Conservation (phyloP, 2,888 invertebrate species). For the Didymodactylos carnosus region DNA sequence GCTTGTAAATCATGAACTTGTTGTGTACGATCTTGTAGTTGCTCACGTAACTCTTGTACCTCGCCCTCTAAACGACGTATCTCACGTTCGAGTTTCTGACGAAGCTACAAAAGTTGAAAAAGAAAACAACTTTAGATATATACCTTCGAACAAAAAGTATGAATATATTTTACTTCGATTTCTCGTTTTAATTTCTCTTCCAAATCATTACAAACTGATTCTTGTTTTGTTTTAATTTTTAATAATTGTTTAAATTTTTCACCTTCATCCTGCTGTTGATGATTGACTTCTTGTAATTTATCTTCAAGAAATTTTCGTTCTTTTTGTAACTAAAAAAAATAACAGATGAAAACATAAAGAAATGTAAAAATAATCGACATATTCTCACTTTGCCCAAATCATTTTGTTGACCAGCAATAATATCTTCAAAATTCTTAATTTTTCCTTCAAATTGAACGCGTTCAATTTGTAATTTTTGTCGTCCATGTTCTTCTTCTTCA, state of each 20-base stretch:
- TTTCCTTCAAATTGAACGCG: slow-evolving; percentile 76
- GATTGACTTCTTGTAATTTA: slow-evolving; percentile 66
- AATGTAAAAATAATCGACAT: no score
- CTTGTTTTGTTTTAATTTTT: slow-evolving; percentile 82
- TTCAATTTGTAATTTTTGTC: slow-evolving; percentile 88
- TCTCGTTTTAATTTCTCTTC: slow-evolving; percentile 80
- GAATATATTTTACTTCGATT: slow-evolving; percentile 38
- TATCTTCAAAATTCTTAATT: slow-evolving; percentile 84
- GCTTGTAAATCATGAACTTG: slow-evolving; percentile 74
- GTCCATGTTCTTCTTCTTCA: slow-evolving; percentile 76
- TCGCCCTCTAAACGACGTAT: slow-evolving; percentile 43
- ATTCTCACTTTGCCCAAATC: background rate
- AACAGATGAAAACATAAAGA: no score
- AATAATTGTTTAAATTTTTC: slow-evolving; percentile 52
- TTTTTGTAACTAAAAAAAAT: slow-evolving; percentile 62
- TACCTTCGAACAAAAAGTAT: background rate
- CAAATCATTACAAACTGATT: slow-evolving; percentile 74
- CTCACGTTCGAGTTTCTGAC: slow-evolving; percentile 76
- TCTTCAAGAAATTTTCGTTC: slow-evolving; percentile 89
- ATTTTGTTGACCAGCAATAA: slow-evolving; percentile 55
- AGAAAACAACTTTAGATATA: background rate
- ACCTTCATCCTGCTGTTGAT: slow-evolving; percentile 83
- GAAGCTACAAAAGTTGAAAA: slow-evolving; percentile 35
- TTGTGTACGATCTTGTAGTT: slow-evolving; percentile 44
- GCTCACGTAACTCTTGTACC: background rate